Conservation (phyloP, 2,797 vertebrate genomes). For the Enteromius treurensis region DNA sequence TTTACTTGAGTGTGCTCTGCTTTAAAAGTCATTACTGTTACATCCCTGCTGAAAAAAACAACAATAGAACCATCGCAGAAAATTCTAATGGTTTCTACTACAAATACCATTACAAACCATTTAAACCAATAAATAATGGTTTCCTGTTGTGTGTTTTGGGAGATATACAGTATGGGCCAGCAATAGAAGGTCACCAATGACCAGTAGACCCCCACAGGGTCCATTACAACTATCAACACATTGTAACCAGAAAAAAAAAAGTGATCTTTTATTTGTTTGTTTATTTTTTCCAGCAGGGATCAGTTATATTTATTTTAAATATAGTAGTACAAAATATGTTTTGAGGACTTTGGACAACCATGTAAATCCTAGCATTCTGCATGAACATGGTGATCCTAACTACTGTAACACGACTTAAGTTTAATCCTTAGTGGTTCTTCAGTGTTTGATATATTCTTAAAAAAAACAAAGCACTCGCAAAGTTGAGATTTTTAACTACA, state of each 20-base stretch:
- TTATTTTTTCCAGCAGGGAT: no score
- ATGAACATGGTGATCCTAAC: not conserved
- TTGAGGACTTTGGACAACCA: not conserved
- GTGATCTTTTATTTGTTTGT: no score
- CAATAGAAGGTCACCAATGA: not conserved
- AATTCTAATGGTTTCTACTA: not conserved
- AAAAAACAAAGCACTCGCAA: not conserved
- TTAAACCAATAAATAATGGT: not conserved
- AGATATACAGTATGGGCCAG: not conserved
- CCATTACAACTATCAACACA: not conserved
- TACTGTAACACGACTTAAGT: not conserved
- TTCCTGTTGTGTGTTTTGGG: not conserved
- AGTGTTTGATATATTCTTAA: not conserved
- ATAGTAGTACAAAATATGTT: not conserved
- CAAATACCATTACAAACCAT: not conserved
- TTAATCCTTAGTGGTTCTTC: not conserved
- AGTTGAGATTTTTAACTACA: not conserved
- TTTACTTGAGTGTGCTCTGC: not conserved
- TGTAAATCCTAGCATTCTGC: not conserved
- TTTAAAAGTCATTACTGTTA: not conserved
- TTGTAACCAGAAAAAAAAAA: not conserved
- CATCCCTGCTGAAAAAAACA: not conserved
- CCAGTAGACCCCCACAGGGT: not conserved
- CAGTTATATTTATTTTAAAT: not conserved
- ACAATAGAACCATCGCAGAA: not conserved